Percentiles rank a stretch among this genome's conserved stretches.
Conservation (phyloP, 2,888 invertebrate genomes). For the Agrochola litura region DNA sequence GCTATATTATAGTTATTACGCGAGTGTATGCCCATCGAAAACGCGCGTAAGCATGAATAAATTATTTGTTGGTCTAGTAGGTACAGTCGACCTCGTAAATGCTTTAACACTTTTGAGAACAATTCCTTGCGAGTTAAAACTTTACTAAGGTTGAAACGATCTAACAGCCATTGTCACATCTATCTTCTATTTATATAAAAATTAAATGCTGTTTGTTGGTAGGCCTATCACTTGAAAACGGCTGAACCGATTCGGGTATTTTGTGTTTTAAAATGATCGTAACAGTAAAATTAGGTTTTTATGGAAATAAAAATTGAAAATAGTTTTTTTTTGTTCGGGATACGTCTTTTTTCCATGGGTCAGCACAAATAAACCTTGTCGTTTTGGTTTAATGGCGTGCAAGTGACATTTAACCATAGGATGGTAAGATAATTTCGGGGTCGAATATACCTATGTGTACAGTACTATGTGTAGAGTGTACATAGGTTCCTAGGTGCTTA, state of each 20-base stretch:
- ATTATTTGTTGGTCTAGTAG: constrained; percentile 72
- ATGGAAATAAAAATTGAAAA: neutral
- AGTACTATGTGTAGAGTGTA: constrained; percentile 57
- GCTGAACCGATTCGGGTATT: neutral
- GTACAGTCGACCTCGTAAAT: constrained; percentile 2
- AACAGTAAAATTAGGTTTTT: neutral
- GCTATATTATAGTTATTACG: constrained; percentile 66
- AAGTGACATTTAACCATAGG: neutral
- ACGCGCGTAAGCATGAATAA: constrained; percentile 81
- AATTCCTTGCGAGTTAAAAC: neutral
- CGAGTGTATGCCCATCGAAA: constrained; percentile 68
- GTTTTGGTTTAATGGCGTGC: neutral
- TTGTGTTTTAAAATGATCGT: neutral
- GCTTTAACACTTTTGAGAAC: neutral
- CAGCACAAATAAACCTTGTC: neutral
- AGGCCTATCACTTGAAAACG: neutral
- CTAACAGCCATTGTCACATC: neutral
- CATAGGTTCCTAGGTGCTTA: constrained; percentile 67
- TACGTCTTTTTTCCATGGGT: neutral
- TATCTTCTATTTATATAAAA: neutral
- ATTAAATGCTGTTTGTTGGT: neutral
- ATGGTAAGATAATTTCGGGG: neutral
- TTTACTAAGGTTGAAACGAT: neutral
- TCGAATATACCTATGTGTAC: constrained; percentile 41
- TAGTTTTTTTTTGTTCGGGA: neutral